Evolutionary conservation across 2,113 vertebrate genomes (phyloP).

Genomic region (Pavo muticus): DNA sequence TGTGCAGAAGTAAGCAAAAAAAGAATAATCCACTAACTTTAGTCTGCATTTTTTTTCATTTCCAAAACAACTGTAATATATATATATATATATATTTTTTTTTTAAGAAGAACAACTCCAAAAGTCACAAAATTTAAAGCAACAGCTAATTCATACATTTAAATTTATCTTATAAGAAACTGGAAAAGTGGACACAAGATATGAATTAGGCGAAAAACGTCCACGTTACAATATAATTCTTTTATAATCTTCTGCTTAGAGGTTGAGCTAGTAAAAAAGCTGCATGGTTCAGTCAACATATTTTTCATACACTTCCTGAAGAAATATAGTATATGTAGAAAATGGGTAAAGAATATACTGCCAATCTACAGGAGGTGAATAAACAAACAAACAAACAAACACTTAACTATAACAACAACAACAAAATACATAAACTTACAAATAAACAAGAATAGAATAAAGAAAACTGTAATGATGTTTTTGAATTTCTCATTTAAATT

Average conservation of each 20-base stretch:
- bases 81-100: too few species aligned
- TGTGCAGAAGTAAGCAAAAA: neutral
- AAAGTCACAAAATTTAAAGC: neutral
- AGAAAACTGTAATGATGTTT: neutral
- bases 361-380: neutral
- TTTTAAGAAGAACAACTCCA: neutral
- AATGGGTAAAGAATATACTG: neutral
- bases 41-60: neutral
- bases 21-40: neutral
- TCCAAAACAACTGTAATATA: neutral
- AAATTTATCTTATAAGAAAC: neutral
- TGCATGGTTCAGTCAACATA: neutral
- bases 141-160: fast-evolving
- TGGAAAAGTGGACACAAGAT: fast-evolving
- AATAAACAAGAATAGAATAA: neutral
- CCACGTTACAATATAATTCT: neutral
- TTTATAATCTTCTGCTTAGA: neutral
- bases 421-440: neutral
- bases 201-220: neutral
- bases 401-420: fast-evolving
- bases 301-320: neutral
- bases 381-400: neutral
- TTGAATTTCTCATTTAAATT: neutral
- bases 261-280: neutral
- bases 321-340: neutral